Evolutionary conservation across 2,797 vertebrate species (phyloP), one percentile per base, ranked within the genome.

Genomic region (Myripristis jacobus): DNA sequence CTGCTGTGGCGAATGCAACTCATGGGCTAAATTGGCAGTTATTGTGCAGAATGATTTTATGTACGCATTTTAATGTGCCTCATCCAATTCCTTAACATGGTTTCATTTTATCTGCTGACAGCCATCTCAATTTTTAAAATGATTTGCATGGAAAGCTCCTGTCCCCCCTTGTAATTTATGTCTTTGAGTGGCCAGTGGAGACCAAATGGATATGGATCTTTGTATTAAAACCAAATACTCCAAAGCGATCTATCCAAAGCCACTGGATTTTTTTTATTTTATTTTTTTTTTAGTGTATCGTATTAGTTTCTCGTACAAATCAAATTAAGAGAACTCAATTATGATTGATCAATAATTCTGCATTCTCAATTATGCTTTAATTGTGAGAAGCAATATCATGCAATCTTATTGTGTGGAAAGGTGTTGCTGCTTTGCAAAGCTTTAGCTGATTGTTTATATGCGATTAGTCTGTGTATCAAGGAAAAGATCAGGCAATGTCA

Each of bases 341-440:
- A 90, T 81, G 73, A 87, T 63, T 76, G 90, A 92, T 92, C 91
- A 92, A 92, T 93, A 92, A 92, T 92, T 92, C 89, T 90, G 84
- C 84, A 66, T 88, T 91, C 86, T 87, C 87, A 92, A 91, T 90
- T 91, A 91, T 89, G 90, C 88, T 89, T 92, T 88, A 90, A 89
- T 90, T 90, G 90, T 90, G 80, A 89, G 88, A 88, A 85, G 90
- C 85, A 89, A 91, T 91, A 90, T 91, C 89, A 81, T 70, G 79
- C 87, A 89, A 88, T 92, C 90, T 90, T 84, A 88, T 88, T 90
- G 87, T 83, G 88, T 58, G 76, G 83, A 81, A 84, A 90, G 86
- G 88, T 91, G 90, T 86, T 89, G 90, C 89, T 88, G 87, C 88
- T 86, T 80, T 83, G 88, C 88, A 84, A 85, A 90, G 89, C 90